Percentiles rank a stretch among this genome's conserved stretches.
Evolutionary conservation across 2,113 vertebrate genomes (phyloP).

Genomic region (Myanophis thanlyinensis): DNA sequence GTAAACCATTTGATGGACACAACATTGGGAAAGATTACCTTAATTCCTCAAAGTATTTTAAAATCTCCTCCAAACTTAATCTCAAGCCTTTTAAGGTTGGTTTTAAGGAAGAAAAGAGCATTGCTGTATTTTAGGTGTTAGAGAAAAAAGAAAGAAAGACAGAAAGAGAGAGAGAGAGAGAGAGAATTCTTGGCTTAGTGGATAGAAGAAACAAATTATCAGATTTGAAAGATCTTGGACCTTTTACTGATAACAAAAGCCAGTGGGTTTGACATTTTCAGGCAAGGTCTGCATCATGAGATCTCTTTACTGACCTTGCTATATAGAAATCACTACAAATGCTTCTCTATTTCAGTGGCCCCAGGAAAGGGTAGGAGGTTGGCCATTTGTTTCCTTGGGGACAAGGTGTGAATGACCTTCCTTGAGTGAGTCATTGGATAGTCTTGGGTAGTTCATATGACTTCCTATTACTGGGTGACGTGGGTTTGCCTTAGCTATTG

Average conservation of each 20-base stretch:
- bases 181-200: not conserved
- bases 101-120: not conserved
- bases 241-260: conserved; percentile 36
- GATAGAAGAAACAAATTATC: not conserved
- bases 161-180: too few species aligned
- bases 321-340: conserved; percentile 43
- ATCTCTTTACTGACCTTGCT: conserved; percentile 33
- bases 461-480: conserved; percentile 41
- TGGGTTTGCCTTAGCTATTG: conserved; percentile 29
- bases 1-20: not conserved
- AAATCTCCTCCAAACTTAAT: not conserved
- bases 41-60: not conserved
- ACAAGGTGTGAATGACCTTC: conserved; percentile 60
- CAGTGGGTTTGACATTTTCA: not conserved
- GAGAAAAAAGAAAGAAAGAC: not conserved
- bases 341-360: conserved; percentile 45
- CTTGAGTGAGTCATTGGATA: conserved; percentile 66
- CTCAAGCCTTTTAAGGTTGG: not conserved
- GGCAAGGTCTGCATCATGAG: conserved; percentile 23
- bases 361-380: conserved; percentile 27
- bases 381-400: conserved; percentile 59
- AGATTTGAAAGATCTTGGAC: conserved; percentile 7
- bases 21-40: not conserved
- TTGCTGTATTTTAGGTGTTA: not conserved
- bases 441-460: conserved; percentile 5